These are phyloP conservation scores for Aporrectodea caliginosa DNA, from an alignment of 1,140 invertebrate genomes.

Conservation along the genomic window DNA sequence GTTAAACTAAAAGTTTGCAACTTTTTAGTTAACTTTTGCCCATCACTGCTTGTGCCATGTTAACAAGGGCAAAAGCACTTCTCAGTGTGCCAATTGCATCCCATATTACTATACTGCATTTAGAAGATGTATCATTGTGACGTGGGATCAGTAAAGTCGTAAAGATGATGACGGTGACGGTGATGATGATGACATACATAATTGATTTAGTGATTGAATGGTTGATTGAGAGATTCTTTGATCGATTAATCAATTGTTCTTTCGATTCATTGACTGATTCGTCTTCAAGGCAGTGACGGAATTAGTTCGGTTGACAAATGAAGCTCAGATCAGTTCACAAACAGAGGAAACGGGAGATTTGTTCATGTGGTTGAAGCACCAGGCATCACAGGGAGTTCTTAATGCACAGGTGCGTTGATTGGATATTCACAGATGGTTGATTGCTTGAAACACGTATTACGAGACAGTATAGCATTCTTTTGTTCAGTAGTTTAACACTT, in stretches of 20 bases:
- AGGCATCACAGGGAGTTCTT: conserved; percentile 48
- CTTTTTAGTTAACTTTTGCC: too few relatives aligned
- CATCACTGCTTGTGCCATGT: too few relatives aligned
- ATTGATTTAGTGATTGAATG: neutral
- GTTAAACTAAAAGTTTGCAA: too few relatives aligned
- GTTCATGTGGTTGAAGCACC: conserved; percentile 52
- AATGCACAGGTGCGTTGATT: conserved; percentile 50
- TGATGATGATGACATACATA: too few relatives aligned
- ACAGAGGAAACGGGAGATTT: conserved; percentile 53
- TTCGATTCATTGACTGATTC: neutral
- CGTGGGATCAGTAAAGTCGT: neutral
- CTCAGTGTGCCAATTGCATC: too few relatives aligned
- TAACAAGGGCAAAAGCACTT: too few relatives aligned
- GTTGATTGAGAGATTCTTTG: neutral
- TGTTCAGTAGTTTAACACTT: too few relatives aligned
- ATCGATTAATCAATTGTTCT: neutral
- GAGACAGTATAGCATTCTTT: too few relatives aligned
- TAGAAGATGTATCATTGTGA: neutral
- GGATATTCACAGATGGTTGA: too few relatives aligned
- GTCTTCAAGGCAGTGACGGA: conserved; percentile 47
- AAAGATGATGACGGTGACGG: neutral
- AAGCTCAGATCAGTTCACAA: conserved; percentile 41
- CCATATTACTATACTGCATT: neutral
- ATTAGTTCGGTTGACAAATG: conserved; percentile 47
- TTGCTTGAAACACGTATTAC: too few relatives aligned